Percentiles rank a stretch among this genome's conserved stretches.
These are phyloP conservation scores for Karalla daura DNA, from an alignment of 2,797 vertebrate species.

Conservation along the genomic window DNA sequence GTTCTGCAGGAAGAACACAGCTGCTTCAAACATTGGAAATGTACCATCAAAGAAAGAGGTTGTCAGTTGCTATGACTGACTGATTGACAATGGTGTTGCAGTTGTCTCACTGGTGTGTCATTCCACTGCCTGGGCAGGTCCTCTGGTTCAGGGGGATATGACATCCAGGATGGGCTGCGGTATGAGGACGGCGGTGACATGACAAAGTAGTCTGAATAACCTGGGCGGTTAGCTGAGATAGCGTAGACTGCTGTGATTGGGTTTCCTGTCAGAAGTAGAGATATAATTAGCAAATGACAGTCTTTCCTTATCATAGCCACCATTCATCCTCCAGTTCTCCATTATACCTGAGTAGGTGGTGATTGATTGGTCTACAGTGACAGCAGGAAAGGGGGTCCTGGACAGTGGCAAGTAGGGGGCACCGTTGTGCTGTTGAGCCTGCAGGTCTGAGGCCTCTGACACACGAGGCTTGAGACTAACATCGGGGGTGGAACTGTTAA, in stretches of 20 bases:
- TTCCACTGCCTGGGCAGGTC: slow-evolving; percentile 95
- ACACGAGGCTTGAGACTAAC: slow-evolving; percentile 92
- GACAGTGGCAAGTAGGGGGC: slow-evolving; percentile 88
- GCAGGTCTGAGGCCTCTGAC: slow-evolving; percentile 90
- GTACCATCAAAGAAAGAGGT: background rate
- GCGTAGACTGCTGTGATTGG: slow-evolving; percentile 97
- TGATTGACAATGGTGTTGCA: background rate
- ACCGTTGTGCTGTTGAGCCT: slow-evolving; percentile 88
- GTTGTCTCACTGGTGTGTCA: slow-evolving; percentile 88
- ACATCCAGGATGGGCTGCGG: slow-evolving; percentile 96
- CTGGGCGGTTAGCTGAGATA: slow-evolving; percentile 95
- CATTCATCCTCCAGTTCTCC: background rate
- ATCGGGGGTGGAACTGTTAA: slow-evolving; percentile 93
- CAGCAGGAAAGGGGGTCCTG: slow-evolving; percentile 89
- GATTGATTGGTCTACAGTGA: slow-evolving; percentile 93
- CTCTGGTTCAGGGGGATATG: slow-evolving; percentile 92
- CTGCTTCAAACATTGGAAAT: background rate
- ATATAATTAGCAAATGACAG: background rate
- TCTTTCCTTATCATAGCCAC: background rate
- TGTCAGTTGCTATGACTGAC: background rate
- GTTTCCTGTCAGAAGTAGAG: slow-evolving; percentile 84
- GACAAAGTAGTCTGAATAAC: slow-evolving; percentile 96
- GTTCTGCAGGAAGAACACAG: slow-evolving; percentile 70
- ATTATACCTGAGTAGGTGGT: slow-evolving; percentile 93
- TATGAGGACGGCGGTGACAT: slow-evolving; percentile 93